Percentiles rank a stretch among this genome's conserved stretches.
Evolutionary conservation across 2,888 invertebrate genomes (phyloP).

Genomic region (Coelogynopora nodosa): DNA sequence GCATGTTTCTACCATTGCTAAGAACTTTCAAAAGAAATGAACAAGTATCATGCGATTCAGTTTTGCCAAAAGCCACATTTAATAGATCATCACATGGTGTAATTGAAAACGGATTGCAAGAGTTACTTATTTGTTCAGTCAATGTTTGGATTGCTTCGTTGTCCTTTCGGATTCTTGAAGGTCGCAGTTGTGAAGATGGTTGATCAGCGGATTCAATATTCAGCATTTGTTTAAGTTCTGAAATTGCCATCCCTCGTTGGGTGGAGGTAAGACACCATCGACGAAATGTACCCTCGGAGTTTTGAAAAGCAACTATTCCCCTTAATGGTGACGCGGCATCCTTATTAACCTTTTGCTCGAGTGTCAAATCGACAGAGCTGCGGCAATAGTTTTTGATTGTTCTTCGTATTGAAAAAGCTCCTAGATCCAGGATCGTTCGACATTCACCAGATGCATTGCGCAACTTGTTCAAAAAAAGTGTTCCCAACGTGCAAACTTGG

Average conservation of each 20-base stretch:
- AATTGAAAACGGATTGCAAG: constrained; percentile 24
- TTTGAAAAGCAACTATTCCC: constrained; percentile 43
- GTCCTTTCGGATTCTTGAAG: constrained; percentile 19
- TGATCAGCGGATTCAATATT: constrained; percentile 20
- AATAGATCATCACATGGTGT: constrained; percentile 10
- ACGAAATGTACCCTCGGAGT: constrained; percentile 39
- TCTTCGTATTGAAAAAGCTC: constrained; percentile 44
- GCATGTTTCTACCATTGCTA: background rate
- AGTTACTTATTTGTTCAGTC: constrained; percentile 20
- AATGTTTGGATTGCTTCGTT: constrained; percentile 1
- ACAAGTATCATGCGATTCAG: background rate
- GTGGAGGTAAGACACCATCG: constrained; percentile 44
- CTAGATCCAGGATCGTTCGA: constrained; percentile 33
- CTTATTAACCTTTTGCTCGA: constrained; percentile 46
- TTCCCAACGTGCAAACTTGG: constrained; percentile 43
- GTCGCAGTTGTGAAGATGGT: constrained; percentile 4
- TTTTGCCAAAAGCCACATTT: constrained; percentile 24
- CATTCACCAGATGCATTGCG: background rate
- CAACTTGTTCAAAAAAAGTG: constrained; percentile 40
- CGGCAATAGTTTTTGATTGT: constrained; percentile 42
- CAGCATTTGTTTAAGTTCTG: constrained; percentile 38
- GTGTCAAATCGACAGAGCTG: constrained; percentile 43
- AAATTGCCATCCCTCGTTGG: constrained; percentile 42
- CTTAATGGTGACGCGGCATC: constrained; percentile 44
- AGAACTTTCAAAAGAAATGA: background rate